Evolutionary conservation across 2,888 invertebrate species (phyloP), one percentile per base, ranked within the genome.

Genomic region (Acronicta aceris): DNA sequence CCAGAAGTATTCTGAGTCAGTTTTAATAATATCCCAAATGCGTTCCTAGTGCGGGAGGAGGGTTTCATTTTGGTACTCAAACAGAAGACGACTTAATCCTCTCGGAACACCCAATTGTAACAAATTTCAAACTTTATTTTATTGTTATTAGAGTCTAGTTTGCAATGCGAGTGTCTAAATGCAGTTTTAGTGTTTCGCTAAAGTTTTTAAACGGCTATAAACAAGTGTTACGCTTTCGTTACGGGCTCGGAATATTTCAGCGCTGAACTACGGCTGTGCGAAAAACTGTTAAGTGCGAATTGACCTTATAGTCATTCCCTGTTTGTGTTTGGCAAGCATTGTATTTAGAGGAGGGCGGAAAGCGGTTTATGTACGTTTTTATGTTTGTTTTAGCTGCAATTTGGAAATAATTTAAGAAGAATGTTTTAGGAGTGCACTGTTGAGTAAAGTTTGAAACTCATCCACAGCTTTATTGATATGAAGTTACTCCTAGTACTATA

Each of bases 201-300:
- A 81, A 82, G 73, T 78, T 81, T 79, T 75, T 70, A 76, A 80
- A 77, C 65, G 71, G 72, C 71, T 64, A 80, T 81, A 81, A 81
- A 83, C 72, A 81, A 80, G 80, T 83, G 76, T 83, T 77, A 78
- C 71, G 78, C 69, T 82, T 83, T 80, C 71, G 75, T 72, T 74
- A 73, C 67, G 69, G 79, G 71, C 65, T 77, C 52, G 61, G 68
- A 71, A 72, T 77, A 76, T 74, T 76, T 71, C 71, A 76, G 70
- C 49, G 46, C 36, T 54, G 48, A 77, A 76, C 60, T 74, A 65
- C 33, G 36, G 25, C 25, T 9, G 49, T 45, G 40, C 16, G 47
- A 65, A 71, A 76, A 73, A 74, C 42, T 45, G 56, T 58, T 59
- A 58, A 71, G 59, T 68, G 60, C 17, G 55, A 63, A 68, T 71